phyloP scores from a whole-genome alignment of 1,140 invertebrate species.

The Hydropsyche tenuis region DNA sequence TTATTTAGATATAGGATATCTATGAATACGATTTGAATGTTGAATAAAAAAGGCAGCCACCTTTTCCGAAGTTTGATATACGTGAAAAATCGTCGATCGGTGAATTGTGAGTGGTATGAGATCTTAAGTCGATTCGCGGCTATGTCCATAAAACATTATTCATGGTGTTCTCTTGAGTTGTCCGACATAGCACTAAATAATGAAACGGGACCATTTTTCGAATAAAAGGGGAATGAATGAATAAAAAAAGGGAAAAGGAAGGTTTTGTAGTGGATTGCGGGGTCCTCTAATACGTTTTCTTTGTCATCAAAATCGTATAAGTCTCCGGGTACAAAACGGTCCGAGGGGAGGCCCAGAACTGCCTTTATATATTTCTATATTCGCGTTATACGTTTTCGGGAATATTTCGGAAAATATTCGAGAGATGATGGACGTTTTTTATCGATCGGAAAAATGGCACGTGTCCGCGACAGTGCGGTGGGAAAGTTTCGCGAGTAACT shows the following conservation, averaged over 20 bases:
- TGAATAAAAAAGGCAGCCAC: too few relatives aligned
- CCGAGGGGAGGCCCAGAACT: background rate
- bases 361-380: constrained; percentile 14
- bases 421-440: constrained; percentile 6
- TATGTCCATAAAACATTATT: constrained; percentile 23
- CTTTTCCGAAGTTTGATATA: too few relatives aligned
- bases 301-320: constrained; percentile 43
- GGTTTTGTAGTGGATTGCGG: constrained; percentile 29
- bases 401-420: background rate
- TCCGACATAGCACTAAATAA: constrained; percentile 26
- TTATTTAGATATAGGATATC: too few relatives aligned
- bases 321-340: constrained; percentile 30
- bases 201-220: constrained; percentile 24
- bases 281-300: constrained; percentile 38
- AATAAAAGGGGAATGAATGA: constrained; percentile 18
- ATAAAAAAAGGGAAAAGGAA: constrained; percentile 6
- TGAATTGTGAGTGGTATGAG: too few relatives aligned
- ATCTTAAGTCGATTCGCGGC: constrained; percentile 14
- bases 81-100: too few relatives aligned
- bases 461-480: background rate
- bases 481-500: constrained; percentile 4
- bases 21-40: too few relatives aligned
- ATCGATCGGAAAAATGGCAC: background rate
- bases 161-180: constrained; percentile 19
- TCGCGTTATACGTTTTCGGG: background rate